Conservation (phyloP, 2,113 vertebrate species). For the Hyla sarda region DNA sequence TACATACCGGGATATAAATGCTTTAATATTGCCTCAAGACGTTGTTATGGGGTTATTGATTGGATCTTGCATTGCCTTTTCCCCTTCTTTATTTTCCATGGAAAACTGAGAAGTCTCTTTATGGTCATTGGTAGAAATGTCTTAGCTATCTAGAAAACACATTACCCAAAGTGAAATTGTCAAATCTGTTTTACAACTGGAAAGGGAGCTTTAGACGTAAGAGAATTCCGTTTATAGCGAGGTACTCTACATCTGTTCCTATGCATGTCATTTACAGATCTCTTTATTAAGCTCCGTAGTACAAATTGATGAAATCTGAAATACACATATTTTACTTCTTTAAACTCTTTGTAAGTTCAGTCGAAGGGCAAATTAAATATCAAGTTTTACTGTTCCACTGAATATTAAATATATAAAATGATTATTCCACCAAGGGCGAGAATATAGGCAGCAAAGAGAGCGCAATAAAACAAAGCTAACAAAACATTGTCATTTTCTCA, state of each 20-base stretch:
- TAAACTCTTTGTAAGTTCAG: conserved; percentile 41
- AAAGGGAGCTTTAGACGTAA: conserved; percentile 42
- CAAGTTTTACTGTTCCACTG: conserved; percentile 37
- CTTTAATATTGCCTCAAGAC: conserved; percentile 15
- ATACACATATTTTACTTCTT: conserved; percentile 27
- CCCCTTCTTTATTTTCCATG: conserved; percentile 47
- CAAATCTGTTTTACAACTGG: conserved; percentile 54
- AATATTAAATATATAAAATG: conserved; percentile 23
- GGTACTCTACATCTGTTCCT: conserved; percentile 51
- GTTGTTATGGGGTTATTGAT: background rate
- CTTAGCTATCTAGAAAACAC: conserved; percentile 46
- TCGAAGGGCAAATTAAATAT: conserved; percentile 43
- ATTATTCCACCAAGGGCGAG: conserved; percentile 35
- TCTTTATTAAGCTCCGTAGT: conserved; percentile 46
- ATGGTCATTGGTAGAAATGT: conserved; percentile 33
- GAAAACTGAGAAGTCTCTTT: conserved; percentile 45
- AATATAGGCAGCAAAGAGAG: conserved; percentile 30
- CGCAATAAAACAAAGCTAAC: conserved; percentile 35
- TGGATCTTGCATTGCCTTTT: conserved; percentile 10
- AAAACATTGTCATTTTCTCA: conserved; percentile 49
- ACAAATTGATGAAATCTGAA: conserved; percentile 57
- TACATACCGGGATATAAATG: background rate
- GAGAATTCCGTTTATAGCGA: conserved; percentile 33
- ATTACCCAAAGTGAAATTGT: conserved; percentile 52
- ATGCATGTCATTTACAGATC: conserved; percentile 42